Percentiles rank a stretch among this genome's conserved stretches.
phyloP scores from a whole-genome alignment of 2,888 invertebrate species.

The Stenodema calcarata region DNA sequence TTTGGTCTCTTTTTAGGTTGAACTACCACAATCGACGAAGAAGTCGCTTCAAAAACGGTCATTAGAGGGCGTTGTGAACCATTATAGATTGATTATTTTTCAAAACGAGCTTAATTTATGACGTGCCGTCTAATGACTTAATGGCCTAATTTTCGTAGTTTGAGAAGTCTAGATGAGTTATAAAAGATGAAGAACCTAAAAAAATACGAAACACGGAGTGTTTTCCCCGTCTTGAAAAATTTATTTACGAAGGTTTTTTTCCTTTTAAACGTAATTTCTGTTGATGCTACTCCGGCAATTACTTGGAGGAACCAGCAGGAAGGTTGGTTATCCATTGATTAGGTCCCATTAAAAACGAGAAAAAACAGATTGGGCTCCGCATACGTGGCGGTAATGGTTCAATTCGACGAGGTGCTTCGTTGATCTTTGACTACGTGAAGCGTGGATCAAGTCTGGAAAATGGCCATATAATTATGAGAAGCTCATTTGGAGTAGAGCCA shows the following conservation, averaged over 20 bases:
- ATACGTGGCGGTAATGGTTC: conserved; percentile 19
- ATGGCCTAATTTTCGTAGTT: conserved; percentile 31
- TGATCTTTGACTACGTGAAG: too few species aligned
- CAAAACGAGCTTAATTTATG: conserved; percentile 46
- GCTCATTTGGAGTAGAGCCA: too few species aligned
- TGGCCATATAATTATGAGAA: too few species aligned
- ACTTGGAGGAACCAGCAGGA: background rate
- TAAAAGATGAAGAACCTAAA: background rate
- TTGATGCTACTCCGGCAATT: conserved; percentile 21
- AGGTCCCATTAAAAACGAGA: background rate
- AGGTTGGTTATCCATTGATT: conserved; percentile 6
- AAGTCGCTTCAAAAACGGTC: background rate
- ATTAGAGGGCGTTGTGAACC: conserved; percentile 38
- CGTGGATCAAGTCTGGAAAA: too few species aligned
- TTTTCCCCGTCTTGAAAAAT: conserved; percentile 33
- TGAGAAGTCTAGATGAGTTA: background rate
- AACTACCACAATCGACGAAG: background rate
- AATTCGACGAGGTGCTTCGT: background rate
- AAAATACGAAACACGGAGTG: background rate
- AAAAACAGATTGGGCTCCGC: background rate
- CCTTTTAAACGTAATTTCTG: conserved; percentile 26
- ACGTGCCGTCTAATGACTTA: conserved; percentile 43
- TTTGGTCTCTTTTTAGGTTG: background rate
- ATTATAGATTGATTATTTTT: conserved; percentile 47
- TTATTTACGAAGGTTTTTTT: conserved; percentile 41